Evolutionary conservation across 2,113 vertebrate genomes (phyloP).

Genomic region (Bothrops jararaca): DNA sequence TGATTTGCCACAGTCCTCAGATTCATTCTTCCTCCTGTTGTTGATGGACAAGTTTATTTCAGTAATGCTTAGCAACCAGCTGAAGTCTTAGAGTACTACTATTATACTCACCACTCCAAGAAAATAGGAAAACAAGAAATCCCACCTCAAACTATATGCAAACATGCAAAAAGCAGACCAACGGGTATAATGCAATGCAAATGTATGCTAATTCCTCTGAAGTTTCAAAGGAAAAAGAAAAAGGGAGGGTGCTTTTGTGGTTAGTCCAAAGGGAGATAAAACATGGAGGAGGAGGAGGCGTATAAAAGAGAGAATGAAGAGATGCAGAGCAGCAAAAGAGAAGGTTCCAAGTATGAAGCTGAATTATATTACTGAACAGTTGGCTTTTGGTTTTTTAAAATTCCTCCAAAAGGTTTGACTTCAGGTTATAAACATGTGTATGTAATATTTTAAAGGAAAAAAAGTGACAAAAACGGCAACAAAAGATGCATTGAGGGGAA

Average conservation of each 20-base stretch:
- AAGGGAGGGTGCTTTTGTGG: neutral
- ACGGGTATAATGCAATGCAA: slow-evolving; percentile 15
- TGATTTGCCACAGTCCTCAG: slow-evolving; percentile 9
- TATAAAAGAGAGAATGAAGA: neutral
- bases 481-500: neutral
- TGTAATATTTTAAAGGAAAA: neutral
- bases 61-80: slow-evolving; percentile 14
- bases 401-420: neutral
- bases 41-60: slow-evolving; percentile 10
- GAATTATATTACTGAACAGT: neutral
- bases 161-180: neutral
- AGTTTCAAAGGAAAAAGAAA: neutral
- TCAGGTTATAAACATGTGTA: neutral
- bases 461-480: neutral
- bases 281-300: neutral
- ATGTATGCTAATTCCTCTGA: slow-evolving; percentile 24
- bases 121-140: slow-evolving; percentile 3
- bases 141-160: neutral
- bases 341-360: neutral
- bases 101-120: slow-evolving; percentile 11
- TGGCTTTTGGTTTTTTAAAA: neutral
- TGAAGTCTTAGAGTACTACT: neutral
- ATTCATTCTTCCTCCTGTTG: slow-evolving; percentile 11
- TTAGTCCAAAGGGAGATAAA: neutral
- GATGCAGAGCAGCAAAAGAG: neutral